These are phyloP conservation scores for Musca domestica DNA, from an alignment of 1,140 invertebrate species.

Conservation along the genomic window DNA sequence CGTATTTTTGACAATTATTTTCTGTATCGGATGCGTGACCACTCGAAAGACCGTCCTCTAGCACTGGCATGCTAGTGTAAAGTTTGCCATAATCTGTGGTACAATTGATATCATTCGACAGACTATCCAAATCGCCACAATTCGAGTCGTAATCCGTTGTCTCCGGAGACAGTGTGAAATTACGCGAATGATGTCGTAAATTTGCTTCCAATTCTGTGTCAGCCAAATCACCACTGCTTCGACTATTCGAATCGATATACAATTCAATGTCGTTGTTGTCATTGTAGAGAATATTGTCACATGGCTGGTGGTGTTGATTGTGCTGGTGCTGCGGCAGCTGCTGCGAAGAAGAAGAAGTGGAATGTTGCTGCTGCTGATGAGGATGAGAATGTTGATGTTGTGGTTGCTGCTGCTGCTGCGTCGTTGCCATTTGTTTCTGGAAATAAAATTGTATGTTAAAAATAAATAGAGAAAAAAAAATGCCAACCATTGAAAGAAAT, in stretches of 20 bases:
- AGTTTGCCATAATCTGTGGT: slow-evolving; percentile 46
- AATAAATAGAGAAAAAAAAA: too few relatives aligned
- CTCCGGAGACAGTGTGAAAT: slow-evolving; percentile 88
- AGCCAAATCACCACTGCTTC: slow-evolving; percentile 47
- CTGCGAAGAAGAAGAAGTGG: background rate
- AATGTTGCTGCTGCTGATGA: background rate
- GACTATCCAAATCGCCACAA: slow-evolving; percentile 79
- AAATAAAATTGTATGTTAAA: slow-evolving; percentile 1
- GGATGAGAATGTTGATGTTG: background rate
- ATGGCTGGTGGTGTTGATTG: background rate
- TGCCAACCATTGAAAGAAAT: background rate
- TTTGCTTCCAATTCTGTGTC: slow-evolving; percentile 50
- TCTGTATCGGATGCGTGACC: slow-evolving; percentile 91
- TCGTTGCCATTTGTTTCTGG: slow-evolving; percentile 26
- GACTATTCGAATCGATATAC: slow-evolving; percentile 52
- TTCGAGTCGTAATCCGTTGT: slow-evolving; percentile 94
- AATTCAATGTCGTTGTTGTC: slow-evolving; percentile 52
- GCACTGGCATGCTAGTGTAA: slow-evolving; percentile 79
- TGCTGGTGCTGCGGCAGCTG: background rate
- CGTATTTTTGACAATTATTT: slow-evolving; percentile 61
- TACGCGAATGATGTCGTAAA: slow-evolving; percentile 44
- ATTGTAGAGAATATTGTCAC: slow-evolving; percentile 33
- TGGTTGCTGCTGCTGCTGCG: slow-evolving; percentile 24
- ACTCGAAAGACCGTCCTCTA: slow-evolving; percentile 89
- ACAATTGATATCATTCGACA: slow-evolving; percentile 52